phyloP scores from a whole-genome alignment of 1,140 invertebrate species.

The Macrobrachium rosenbergii region DNA sequence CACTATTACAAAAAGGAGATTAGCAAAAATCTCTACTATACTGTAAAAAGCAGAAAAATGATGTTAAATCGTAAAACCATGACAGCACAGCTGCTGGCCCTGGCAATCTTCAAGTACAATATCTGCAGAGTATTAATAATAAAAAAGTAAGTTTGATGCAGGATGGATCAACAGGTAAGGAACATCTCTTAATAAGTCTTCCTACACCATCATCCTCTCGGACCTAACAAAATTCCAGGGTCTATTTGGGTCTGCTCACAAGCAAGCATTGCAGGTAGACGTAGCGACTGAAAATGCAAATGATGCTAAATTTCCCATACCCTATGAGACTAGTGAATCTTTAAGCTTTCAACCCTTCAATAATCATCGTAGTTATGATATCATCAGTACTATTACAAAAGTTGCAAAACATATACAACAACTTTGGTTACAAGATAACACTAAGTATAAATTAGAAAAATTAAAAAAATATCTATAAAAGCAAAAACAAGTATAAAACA shows the following conservation, averaged over 20 bases:
- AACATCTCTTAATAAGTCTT: constrained; percentile 41
- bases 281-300: constrained; percentile 52
- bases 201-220: constrained; percentile 32
- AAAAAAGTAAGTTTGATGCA: constrained; percentile 24
- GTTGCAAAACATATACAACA: constrained; percentile 61
- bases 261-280: constrained; percentile 49
- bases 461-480: constrained; percentile 64
- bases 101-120: constrained; percentile 52
- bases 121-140: not conserved
- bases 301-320: constrained; percentile 54
- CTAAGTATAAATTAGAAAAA: constrained; percentile 64
- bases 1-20: constrained; percentile 62
- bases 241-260: constrained; percentile 39
- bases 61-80: constrained; percentile 61
- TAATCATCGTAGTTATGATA: constrained; percentile 53
- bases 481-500: constrained; percentile 64
- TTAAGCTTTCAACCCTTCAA: constrained; percentile 51
- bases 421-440: constrained; percentile 64
- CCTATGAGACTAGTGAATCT: constrained; percentile 55
- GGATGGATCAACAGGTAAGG: constrained; percentile 49
- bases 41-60: constrained; percentile 62
- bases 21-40: constrained; percentile 64
- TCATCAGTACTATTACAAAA: constrained; percentile 59
- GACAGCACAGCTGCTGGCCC: constrained; percentile 55
- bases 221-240: constrained; percentile 43